Conservation (phyloP, 2,888 invertebrate species). For the Quadroppia sp. region DNA sequence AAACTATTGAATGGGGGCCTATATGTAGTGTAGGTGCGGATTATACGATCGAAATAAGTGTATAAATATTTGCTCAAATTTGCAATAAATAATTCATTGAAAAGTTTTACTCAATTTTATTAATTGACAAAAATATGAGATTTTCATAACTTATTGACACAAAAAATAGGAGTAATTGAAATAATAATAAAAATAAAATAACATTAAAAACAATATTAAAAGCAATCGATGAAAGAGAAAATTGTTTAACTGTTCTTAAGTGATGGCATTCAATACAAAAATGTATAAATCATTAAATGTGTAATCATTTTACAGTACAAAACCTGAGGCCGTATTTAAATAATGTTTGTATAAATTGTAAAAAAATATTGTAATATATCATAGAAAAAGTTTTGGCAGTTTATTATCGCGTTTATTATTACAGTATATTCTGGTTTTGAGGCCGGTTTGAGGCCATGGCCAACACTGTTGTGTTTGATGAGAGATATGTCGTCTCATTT, state of each 20-base stretch:
- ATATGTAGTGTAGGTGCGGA: too few relatives aligned
- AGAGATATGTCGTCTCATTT: conserved; percentile 26
- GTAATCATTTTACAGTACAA: neutral
- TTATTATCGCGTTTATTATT: conserved; percentile 18
- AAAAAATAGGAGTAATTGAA: neutral
- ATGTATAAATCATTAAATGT: conserved; percentile 32
- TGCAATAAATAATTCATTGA: neutral
- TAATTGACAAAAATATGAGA: neutral
- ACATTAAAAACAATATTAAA: neutral
- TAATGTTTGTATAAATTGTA: conserved; percentile 11
- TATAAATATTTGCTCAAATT: neutral
- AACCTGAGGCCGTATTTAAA: conserved; percentile 35
- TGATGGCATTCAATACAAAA: conserved; percentile 14
- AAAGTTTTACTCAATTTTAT: conserved; percentile 7
- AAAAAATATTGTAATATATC: conserved; percentile 29
- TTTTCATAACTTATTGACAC: neutral
- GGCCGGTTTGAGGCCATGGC: conserved; percentile 34
- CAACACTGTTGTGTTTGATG: neutral
- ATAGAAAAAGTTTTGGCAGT: conserved; percentile 24
- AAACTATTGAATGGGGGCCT: too few relatives aligned
- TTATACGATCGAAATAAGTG: too few relatives aligned
- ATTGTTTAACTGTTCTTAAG: neutral
- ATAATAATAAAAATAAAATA: neutral
- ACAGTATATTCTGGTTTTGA: conserved; percentile 2
- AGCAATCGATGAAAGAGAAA: neutral